phyloP scores from a whole-genome alignment of 2,113 vertebrate species.

The Sprattus sprattus region DNA sequence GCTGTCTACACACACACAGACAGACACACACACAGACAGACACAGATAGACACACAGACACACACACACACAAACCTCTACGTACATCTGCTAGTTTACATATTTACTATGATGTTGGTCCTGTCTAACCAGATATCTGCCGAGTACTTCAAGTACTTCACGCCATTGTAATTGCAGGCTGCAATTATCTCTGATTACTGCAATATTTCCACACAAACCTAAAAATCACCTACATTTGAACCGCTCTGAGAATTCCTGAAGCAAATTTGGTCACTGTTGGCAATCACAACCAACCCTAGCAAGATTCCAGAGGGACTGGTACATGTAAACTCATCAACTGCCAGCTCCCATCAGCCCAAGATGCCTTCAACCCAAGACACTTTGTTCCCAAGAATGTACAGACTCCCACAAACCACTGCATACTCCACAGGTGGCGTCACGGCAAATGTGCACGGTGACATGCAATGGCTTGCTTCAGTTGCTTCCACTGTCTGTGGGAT shows the following conservation, averaged over 20 bases:
- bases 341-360: neutral
- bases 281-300: too few relatives aligned
- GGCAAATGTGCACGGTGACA: constrained; percentile 39
- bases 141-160: neutral
- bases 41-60: neutral
- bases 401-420: neutral
- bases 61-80: neutral
- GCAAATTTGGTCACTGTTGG: too few relatives aligned
- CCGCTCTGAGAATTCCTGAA: too few relatives aligned
- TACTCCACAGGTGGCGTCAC: neutral
- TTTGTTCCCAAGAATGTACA: neutral
- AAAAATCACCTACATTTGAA: too few relatives aligned
- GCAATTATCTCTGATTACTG: too few relatives aligned
- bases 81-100: neutral
- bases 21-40: neutral
- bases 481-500: constrained; percentile 39
- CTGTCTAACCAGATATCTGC: constrained; percentile 3
- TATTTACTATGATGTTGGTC: neutral
- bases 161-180: too few relatives aligned
- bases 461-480: constrained; percentile 55
- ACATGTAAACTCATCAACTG: neutral
- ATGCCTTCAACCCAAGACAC: constrained; percentile 10
- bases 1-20: neutral
- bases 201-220: too few relatives aligned
- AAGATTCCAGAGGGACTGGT: too few relatives aligned